These are phyloP conservation scores for Phalacrocorax brasilianus DNA, from an alignment of 2,113 vertebrate species.

Conservation along the genomic window DNA sequence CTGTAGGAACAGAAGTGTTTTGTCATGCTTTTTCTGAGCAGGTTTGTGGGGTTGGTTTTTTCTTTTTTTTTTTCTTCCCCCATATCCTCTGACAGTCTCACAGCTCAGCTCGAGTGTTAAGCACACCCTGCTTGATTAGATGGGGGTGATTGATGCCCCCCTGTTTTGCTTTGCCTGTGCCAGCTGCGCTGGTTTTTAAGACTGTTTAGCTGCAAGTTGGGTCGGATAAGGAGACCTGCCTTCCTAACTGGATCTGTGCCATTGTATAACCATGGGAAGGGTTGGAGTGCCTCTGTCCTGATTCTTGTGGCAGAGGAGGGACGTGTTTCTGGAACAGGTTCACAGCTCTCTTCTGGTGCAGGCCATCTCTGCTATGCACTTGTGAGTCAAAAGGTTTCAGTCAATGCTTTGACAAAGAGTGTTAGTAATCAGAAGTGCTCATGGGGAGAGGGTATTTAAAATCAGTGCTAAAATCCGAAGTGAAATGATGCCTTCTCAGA, in stretches of 20 bases:
- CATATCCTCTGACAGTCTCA: background rate
- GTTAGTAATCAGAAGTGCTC: background rate
- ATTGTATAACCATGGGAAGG: background rate
- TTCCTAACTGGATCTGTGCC: background rate
- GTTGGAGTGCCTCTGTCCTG: constrained; percentile 6
- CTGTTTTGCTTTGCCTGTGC: background rate
- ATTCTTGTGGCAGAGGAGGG: background rate
- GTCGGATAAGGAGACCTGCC: background rate
- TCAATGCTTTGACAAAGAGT: background rate
- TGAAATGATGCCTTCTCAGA: background rate
- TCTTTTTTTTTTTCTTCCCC: background rate
- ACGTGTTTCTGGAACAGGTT: background rate
- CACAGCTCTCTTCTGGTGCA: background rate
- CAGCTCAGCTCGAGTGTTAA: background rate
- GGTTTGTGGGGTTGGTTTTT: background rate
- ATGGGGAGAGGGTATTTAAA: background rate
- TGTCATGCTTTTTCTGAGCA: background rate
- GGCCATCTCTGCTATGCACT: background rate
- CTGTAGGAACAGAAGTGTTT: background rate
- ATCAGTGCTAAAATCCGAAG: background rate
- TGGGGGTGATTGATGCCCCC: background rate
- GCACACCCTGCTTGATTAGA: background rate
- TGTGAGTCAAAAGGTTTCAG: background rate
- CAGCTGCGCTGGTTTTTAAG: background rate
- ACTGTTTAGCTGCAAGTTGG: background rate